Conservation (phyloP, 2,888 invertebrate genomes). For the Lordiphosa fenestrarum region DNA sequence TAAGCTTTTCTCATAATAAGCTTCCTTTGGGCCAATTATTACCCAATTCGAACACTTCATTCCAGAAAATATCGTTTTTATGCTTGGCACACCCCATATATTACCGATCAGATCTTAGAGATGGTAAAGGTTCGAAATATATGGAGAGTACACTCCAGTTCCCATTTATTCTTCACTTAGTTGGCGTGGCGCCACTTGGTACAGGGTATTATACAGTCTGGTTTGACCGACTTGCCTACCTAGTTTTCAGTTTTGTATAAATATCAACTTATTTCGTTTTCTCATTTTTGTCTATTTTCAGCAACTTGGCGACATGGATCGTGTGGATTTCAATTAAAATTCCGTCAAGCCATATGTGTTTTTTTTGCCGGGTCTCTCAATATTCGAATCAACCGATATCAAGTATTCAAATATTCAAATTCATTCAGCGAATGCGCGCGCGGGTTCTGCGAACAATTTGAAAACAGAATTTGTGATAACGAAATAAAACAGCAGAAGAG, state of each 20-base stretch:
- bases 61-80: no score
- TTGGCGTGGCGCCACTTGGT: no score
- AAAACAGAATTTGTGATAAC: conserved; percentile 28
- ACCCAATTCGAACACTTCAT: no score
- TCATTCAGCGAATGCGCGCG: conserved; percentile 59
- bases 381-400: conserved; percentile 49
- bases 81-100: no score
- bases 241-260: conserved; percentile 1
- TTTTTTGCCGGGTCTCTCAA: conserved; percentile 12
- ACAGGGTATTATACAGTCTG: no score
- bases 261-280: conserved; percentile 6
- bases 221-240: no score
- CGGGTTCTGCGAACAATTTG: conserved; percentile 43
- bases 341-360: conserved; percentile 46
- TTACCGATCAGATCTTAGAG: no score
- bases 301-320: conserved; percentile 55
- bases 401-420: conserved; percentile 67
- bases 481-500: conserved; percentile 18
- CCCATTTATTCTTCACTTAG: no score
- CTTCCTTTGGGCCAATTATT: no score
- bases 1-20: no score
- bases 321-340: conserved; percentile 69
- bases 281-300: conserved; percentile 55
- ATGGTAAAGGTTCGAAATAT: no score
- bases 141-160: no score